Percentiles rank a stretch among this genome's conserved stretches.
phyloP scores from a whole-genome alignment of 2,113 vertebrate genomes.

The Smithornis capensis region DNA sequence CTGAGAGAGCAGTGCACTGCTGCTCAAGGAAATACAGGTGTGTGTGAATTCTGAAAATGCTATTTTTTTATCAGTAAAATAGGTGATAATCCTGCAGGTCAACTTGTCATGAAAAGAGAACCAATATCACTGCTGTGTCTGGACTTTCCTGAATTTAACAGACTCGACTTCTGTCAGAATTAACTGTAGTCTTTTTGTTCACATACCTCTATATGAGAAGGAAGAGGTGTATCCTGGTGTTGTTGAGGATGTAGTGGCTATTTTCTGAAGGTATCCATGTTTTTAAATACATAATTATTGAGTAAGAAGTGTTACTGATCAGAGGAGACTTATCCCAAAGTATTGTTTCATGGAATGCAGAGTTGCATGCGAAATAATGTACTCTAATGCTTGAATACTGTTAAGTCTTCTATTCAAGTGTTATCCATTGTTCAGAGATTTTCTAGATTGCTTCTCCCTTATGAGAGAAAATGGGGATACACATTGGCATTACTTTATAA shows the following conservation, averaged over 20 bases:
- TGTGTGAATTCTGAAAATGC: not conserved
- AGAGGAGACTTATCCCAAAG: not conserved
- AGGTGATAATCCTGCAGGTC: not conserved
- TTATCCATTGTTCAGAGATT: not conserved
- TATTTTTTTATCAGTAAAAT: not conserved
- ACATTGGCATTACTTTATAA: not conserved
- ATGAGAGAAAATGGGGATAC: not conserved
- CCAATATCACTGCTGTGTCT: not conserved
- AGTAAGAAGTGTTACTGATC: not conserved
- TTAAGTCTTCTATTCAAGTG: not conserved
- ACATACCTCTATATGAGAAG: not conserved
- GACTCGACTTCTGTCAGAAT: not conserved
- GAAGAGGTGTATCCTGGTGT: not conserved
- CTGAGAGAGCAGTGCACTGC: not conserved
- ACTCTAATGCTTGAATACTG: not conserved
- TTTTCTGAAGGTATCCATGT: not conserved
- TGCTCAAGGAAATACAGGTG: not conserved
- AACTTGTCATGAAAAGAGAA: not conserved
- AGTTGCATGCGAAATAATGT: not conserved
- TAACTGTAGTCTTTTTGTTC: not conserved
- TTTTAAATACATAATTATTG: not conserved
- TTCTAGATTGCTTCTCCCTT: not conserved
- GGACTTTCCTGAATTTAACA: not conserved
- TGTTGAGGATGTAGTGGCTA: not conserved
- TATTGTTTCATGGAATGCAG: not conserved